phyloP scores from a whole-genome alignment of 2,888 invertebrate genomes.

The Cosmia trapezina region DNA sequence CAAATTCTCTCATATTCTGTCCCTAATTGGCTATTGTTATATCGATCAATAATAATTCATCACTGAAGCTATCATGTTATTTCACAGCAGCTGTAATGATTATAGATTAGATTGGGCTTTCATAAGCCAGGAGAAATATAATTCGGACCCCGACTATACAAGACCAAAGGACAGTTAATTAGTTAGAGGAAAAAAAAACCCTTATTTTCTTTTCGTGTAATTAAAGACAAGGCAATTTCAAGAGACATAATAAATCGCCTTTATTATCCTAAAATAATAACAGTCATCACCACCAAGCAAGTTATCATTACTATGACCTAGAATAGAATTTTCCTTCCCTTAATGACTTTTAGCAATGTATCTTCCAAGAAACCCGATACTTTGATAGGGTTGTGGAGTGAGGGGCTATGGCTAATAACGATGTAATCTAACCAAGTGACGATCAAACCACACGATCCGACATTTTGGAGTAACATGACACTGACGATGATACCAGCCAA shows the following conservation, averaged over 20 bases:
- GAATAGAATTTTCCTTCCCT: constrained; percentile 9
- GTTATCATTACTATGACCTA: constrained; percentile 16
- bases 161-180: constrained; percentile 13
- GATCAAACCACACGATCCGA: constrained; percentile 5
- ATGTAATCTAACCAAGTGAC: constrained; percentile 19
- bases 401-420: constrained; percentile 22
- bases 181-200: constrained; percentile 9
- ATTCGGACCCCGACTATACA: background rate
- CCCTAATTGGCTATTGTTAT: background rate
- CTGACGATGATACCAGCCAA: constrained; percentile 8
- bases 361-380: constrained; percentile 35
- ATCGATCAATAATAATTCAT: background rate
- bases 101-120: constrained; percentile 15
- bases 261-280: constrained; percentile 24
- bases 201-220: constrained; percentile 6
- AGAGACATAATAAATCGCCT: constrained; percentile 1
- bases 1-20: too few relatives aligned
- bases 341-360: constrained; percentile 18
- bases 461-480: constrained; percentile 42
- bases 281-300: constrained; percentile 9
- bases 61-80: background rate
- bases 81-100: background rate
- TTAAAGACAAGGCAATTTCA: constrained; percentile 2
- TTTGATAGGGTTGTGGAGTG: constrained; percentile 26
- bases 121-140: background rate